These are phyloP conservation scores for Chinchilla lanigera DNA, from an alignment of 2,113 vertebrate species.

Conservation along the genomic window DNA sequence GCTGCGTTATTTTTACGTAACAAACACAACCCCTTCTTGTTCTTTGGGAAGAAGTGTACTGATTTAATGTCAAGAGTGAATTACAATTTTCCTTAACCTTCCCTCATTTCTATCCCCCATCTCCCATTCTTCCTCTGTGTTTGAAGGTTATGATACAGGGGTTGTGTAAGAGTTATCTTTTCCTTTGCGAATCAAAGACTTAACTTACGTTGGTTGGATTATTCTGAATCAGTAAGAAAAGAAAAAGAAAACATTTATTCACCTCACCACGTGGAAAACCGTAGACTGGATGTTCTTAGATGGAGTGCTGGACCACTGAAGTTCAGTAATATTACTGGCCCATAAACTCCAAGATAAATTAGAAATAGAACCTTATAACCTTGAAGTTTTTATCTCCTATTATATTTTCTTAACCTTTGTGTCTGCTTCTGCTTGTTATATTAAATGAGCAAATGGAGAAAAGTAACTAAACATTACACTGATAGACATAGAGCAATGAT, in stretches of 20 bases:
- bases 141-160: not conserved
- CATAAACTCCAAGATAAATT: not conserved
- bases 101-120: not conserved
- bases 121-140: not conserved
- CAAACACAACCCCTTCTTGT: not conserved
- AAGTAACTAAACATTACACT: not conserved
- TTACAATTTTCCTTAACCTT: not conserved
- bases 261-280: not conserved
- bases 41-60: not conserved
- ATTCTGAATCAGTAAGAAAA: not conserved
- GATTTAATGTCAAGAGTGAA: not conserved
- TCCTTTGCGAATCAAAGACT: not conserved
- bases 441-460: constrained; percentile 19
- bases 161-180: not conserved
- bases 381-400: not conserved
- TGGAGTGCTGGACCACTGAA: not conserved
- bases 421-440: not conserved
- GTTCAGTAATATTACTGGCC: not conserved
- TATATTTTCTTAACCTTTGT: constrained; percentile 8
- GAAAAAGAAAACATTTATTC: not conserved
- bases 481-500: not conserved
- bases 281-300: not conserved
- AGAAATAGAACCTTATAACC: constrained; percentile 14
- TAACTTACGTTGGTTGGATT: not conserved
- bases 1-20: not conserved